Evolutionary conservation across 2,888 invertebrate genomes (phyloP).

Genomic region (Malthinus flaveolus): DNA sequence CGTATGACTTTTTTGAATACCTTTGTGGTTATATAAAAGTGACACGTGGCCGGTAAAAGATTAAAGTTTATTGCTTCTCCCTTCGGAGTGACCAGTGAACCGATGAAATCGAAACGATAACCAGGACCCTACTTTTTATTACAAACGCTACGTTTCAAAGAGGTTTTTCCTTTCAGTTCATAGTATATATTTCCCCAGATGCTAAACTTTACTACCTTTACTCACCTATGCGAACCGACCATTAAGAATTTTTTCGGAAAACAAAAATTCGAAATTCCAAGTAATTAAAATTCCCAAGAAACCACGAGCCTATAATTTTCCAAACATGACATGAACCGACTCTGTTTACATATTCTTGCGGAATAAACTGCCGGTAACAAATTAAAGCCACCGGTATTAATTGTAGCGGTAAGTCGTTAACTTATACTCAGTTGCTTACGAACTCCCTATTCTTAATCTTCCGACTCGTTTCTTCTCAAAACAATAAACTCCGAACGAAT

Average conservation of each 20-base stretch:
- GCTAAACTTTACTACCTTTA: constrained; percentile 30
- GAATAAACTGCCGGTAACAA: constrained; percentile 48
- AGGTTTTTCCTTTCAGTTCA: constrained; percentile 32
- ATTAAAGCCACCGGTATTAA: constrained; percentile 48
- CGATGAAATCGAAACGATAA: constrained; percentile 41
- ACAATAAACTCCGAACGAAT: constrained; percentile 40
- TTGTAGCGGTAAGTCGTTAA: constrained; percentile 42
- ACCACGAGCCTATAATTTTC: constrained; percentile 45
- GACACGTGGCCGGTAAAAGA: constrained; percentile 36
- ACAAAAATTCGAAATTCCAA: constrained; percentile 39
- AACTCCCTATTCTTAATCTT: constrained; percentile 39
- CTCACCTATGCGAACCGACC: constrained; percentile 28
- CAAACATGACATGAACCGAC: constrained; percentile 44
- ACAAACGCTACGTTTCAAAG: constrained; percentile 38
- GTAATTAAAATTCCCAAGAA: constrained; percentile 43
- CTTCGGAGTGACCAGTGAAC: constrained; percentile 38
- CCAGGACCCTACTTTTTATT: constrained; percentile 39
- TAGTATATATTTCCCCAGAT: constrained; percentile 37
- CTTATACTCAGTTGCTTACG: constrained; percentile 33
- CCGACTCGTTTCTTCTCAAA: constrained; percentile 35
- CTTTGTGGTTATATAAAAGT: constrained; percentile 32
- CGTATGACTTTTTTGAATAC: constrained; percentile 32
- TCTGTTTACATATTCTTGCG: constrained; percentile 48
- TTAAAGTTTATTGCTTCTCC: constrained; percentile 37
- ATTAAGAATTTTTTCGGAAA: neutral